Conservation (phyloP, 2,113 vertebrate species). For the Phasianus colchicus region DNA sequence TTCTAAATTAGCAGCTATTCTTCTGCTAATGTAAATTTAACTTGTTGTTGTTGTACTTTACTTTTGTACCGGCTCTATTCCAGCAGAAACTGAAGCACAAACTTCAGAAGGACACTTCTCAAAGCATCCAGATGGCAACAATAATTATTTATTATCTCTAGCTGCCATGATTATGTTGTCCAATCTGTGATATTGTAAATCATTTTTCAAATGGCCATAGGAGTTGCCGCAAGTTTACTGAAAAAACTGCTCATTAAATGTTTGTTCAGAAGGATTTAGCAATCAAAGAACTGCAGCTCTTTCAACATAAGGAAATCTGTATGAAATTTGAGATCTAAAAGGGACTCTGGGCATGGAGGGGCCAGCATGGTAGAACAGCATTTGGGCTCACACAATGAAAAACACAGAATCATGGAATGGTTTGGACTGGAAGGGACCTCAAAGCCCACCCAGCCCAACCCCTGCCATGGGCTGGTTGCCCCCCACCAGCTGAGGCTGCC, state of each 20-base stretch:
- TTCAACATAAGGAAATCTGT: neutral
- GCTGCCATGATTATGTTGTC: constrained; percentile 66
- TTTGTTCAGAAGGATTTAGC: constrained; percentile 38
- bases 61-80: constrained; percentile 67
- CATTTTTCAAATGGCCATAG: constrained; percentile 58
- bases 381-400: neutral
- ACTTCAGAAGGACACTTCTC: constrained; percentile 63
- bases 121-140: constrained; percentile 74
- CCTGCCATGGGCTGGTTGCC: no score
- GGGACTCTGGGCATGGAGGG: accelerated
- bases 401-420: no score
- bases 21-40: constrained; percentile 75
- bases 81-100: constrained; percentile 37
- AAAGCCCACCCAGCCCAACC: no score
- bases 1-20: constrained; percentile 75
- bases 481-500: no score
- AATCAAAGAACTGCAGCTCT: neutral
- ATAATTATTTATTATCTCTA: constrained; percentile 81
- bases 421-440: no score
- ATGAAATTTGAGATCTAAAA: constrained; percentile 16
- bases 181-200: constrained; percentile 78
- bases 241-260: constrained; percentile 37
- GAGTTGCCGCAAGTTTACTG: constrained; percentile 33
- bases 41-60: constrained; percentile 62
- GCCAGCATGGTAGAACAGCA: neutral